A percentile compares a stretch with the other conserved stretches of the same genome.
phyloP scores from a whole-genome alignment of 2,113 vertebrate genomes.

The Dasyprocta punctata region DNA sequence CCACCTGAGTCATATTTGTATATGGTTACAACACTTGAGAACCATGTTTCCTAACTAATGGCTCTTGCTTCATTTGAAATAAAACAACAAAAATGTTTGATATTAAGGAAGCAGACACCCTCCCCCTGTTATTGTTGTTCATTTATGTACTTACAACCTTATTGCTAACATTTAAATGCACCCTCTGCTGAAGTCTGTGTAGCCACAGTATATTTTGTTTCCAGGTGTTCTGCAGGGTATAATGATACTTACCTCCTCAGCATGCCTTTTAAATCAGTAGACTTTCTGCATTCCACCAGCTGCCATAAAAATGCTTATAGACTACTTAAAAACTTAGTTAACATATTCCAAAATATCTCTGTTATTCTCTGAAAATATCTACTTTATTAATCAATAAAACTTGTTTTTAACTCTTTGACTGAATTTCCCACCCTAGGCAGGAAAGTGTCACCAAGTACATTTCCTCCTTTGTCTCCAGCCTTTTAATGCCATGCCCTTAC shows the following conservation, averaged over 20 bases:
- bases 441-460: neutral
- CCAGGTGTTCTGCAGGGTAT: neutral
- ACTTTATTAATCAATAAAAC: neutral
- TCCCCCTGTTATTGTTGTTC: neutral
- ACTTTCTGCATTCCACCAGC: neutral
- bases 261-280: neutral
- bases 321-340: neutral
- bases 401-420: slow-evolving; percentile 17
- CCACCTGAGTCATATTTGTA: slow-evolving; percentile 73
- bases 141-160: neutral
- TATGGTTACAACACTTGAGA: slow-evolving; percentile 44
- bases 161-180: neutral
- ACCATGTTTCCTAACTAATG: neutral
- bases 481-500: neutral
- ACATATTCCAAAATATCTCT: slow-evolving; percentile 1
- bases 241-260: neutral
- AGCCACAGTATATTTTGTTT: neutral
- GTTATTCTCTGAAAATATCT: neutral
- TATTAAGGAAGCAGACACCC: neutral
- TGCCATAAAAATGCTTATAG: neutral
- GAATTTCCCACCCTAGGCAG: neutral
- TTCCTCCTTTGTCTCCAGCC: neutral
- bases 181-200: neutral
- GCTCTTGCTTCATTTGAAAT: slow-evolving; percentile 38
- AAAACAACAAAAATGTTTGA: neutral